A percentile compares a stretch with the other conserved stretches of the same genome.
phyloP scores from a whole-genome alignment of 2,113 vertebrate genomes.

The Rhinichthys klamathensis region DNA sequence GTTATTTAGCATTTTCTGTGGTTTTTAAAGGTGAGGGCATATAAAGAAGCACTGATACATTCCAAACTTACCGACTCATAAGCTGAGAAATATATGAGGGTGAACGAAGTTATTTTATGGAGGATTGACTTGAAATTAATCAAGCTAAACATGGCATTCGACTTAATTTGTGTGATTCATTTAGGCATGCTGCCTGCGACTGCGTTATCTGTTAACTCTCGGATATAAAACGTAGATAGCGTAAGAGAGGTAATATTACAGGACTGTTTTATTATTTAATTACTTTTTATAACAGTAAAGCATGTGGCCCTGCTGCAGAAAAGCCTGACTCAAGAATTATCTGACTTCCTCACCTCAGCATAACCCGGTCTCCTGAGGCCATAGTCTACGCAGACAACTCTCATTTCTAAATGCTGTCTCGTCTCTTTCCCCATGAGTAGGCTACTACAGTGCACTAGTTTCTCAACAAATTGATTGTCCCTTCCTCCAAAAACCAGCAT shows the following conservation, averaged over 20 bases:
- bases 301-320: background rate
- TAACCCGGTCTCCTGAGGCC: constrained; percentile 22
- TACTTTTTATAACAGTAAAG: background rate
- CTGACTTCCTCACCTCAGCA: background rate
- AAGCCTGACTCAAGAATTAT: background rate
- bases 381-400: constrained; percentile 7
- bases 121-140: background rate
- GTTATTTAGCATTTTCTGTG: background rate
- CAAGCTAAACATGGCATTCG: background rate
- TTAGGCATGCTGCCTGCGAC: background rate
- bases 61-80: background rate
- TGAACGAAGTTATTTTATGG: background rate
- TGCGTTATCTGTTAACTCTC: background rate
- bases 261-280: constrained; percentile 6
- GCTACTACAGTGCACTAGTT: background rate
- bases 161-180: background rate
- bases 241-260: background rate
- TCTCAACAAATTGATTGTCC: constrained; percentile 42
- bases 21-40: background rate
- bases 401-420: constrained; percentile 29
- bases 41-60: background rate
- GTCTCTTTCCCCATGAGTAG: constrained; percentile 7
- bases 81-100: background rate
- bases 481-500: background rate
- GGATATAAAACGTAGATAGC: background rate